phyloP scores from a whole-genome alignment of 2,888 invertebrate species.

The Metalampra italica region DNA sequence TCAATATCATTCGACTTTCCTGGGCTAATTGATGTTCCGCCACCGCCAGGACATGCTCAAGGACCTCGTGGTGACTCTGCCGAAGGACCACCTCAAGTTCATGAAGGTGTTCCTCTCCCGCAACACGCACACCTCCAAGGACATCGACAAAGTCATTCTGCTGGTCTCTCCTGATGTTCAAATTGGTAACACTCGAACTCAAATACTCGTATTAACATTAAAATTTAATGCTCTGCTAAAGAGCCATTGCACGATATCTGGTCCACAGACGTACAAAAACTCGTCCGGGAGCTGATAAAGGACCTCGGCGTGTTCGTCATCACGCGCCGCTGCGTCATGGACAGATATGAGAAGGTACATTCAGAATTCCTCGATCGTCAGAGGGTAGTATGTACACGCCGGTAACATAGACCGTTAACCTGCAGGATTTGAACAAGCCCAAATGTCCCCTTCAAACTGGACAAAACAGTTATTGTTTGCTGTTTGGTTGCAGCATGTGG shows the following conservation, averaged over 20 bases:
- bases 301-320: slow-evolving; percentile 59
- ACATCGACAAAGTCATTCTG: slow-evolving; percentile 75
- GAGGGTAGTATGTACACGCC: too few species aligned
- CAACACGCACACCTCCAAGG: slow-evolving; percentile 65
- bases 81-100: slow-evolving; percentile 81
- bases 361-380: too few species aligned
- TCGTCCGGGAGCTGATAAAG: slow-evolving; percentile 55
- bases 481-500: too few species aligned
- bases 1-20: too few species aligned
- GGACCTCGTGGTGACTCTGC: slow-evolving; percentile 78
- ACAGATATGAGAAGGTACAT: slow-evolving; percentile 60
- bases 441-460: too few species aligned
- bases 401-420: too few species aligned
- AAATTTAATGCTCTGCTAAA: neutral
- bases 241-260: too few species aligned
- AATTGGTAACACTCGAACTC: slow-evolving; percentile 35
- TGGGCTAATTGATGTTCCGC: too few species aligned
- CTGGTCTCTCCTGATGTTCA: slow-evolving; percentile 67
- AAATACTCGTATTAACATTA: neutral
- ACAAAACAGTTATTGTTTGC: too few species aligned
- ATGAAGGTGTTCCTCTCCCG: slow-evolving; percentile 77
- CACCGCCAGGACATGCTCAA: slow-evolving; percentile 74
- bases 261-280: slow-evolving; percentile 40
- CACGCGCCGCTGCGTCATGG: slow-evolving; percentile 61
- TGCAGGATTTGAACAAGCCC: too few species aligned